Conservation (phyloP, 2,888 invertebrate genomes). For the Sussaba pulchella region DNA sequence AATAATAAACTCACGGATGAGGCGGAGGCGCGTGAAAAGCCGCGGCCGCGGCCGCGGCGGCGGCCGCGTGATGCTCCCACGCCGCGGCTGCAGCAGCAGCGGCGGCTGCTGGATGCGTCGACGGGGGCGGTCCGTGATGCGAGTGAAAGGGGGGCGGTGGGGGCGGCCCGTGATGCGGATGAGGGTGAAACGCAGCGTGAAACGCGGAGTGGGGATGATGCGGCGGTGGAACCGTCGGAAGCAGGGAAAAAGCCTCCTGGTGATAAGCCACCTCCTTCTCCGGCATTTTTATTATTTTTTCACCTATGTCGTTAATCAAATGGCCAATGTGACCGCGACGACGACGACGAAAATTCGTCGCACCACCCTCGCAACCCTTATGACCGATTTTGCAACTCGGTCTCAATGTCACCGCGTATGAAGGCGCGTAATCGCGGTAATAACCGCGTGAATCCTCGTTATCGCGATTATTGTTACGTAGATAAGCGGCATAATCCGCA, state of each 20-base stretch:
- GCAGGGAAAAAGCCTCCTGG: constrained; percentile 84
- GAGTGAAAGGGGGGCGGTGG: constrained; percentile 86
- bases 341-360: not conserved
- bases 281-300: constrained; percentile 83
- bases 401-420: constrained; percentile 50
- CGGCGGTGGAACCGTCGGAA: constrained; percentile 83
- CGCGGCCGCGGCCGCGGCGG: constrained; percentile 87
- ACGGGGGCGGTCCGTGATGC: constrained; percentile 80
- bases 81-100: constrained; percentile 85
- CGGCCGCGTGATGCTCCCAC: constrained; percentile 88
- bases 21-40: constrained; percentile 85
- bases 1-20: constrained; percentile 79
- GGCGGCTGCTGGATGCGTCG: constrained; percentile 72
- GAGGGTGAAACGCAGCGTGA: constrained; percentile 83
- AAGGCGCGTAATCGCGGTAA: not conserved
- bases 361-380: constrained; percentile 12
- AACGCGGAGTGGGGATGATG: constrained; percentile 82
- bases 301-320: constrained; percentile 49
- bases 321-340: constrained; percentile 34
- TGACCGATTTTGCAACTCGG: not conserved
- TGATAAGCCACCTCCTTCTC: constrained; percentile 88
- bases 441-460: constrained; percentile 12
- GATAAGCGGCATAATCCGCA: constrained; percentile 57
- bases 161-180: constrained; percentile 84
- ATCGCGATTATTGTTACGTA: constrained; percentile 9